phyloP scores from a whole-genome alignment of 2,888 invertebrate genomes.

The Trachelus troglodyta region DNA sequence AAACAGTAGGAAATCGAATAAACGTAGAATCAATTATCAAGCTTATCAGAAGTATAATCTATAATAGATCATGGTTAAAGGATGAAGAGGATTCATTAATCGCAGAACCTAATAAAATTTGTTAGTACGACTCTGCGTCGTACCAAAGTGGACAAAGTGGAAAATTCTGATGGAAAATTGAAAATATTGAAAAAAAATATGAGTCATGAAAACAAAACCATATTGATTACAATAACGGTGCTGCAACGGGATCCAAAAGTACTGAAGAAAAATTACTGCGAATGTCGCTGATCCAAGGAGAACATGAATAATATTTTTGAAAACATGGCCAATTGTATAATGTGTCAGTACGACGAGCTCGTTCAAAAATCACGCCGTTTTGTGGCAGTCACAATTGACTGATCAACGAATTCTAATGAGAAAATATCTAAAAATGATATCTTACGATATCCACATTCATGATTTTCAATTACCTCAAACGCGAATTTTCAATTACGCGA shows the following conservation, averaged over 20 bases:
- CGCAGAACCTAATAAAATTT: neutral
- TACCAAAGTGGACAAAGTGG: no score
- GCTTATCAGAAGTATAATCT: neutral
- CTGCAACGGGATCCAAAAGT: no score
- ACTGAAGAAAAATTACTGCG: no score
- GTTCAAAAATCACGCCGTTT: conserved; percentile 7
- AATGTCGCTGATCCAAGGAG: no score
- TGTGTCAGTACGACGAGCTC: neutral
- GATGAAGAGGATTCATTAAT: neutral
- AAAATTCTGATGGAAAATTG: no score
- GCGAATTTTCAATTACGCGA: neutral
- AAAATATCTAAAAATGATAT: conserved; percentile 1
- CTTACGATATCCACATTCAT: neutral
- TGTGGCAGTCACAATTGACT: conserved; percentile 3
- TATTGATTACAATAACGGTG: no score
- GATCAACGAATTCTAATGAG: conserved; percentile 4
- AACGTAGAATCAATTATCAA: neutral
- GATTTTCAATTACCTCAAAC: neutral
- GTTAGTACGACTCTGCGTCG: neutral
- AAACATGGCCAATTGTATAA: neutral
- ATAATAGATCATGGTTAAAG: neutral
- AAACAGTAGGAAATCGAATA: neutral
- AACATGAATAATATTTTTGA: neutral
- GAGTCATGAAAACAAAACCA: no score
- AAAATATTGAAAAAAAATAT: no score